Conservation (phyloP, 2,888 invertebrate genomes). For the Drosophila niveifrons region DNA sequence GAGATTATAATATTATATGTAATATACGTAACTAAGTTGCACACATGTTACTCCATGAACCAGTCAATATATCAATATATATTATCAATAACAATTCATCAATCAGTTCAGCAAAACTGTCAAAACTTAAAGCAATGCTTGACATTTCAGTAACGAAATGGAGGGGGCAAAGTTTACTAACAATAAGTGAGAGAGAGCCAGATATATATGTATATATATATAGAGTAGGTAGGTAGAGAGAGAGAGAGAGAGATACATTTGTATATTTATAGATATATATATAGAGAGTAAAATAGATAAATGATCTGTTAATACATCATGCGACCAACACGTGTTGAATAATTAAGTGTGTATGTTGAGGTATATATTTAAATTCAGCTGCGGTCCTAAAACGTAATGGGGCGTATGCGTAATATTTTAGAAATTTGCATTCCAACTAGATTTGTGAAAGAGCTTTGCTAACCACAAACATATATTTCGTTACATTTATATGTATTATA, state of each 20-base stretch:
- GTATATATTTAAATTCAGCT: slow-evolving; percentile 27
- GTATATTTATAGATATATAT: slow-evolving; percentile 7
- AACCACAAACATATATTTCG: slow-evolving; percentile 1
- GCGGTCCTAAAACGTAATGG: slow-evolving; percentile 34
- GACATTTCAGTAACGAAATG: slow-evolving; percentile 19
- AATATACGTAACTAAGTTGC: slow-evolving; percentile 48
- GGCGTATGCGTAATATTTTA: slow-evolving; percentile 53
- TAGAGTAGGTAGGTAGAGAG: slow-evolving; percentile 33
- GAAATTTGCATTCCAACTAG: slow-evolving; percentile 33
- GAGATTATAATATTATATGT: slow-evolving; percentile 25
- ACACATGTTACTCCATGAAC: slow-evolving; percentile 56
- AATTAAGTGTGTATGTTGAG: slow-evolving; percentile 15
- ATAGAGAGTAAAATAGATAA: slow-evolving; percentile 46
- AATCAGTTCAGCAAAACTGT: slow-evolving; percentile 45
- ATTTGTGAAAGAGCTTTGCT: slow-evolving; percentile 21
- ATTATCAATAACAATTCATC: slow-evolving; percentile 55
- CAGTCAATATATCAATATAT: slow-evolving; percentile 42
- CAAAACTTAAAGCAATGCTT: slow-evolving; percentile 53
- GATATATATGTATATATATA: slow-evolving; percentile 39
- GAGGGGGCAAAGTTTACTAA: slow-evolving; percentile 34
- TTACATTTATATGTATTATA: slow-evolving; percentile 1
- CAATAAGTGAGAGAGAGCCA: slow-evolving; percentile 46
- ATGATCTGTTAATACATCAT: slow-evolving; percentile 60
- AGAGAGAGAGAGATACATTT: slow-evolving; percentile 26
- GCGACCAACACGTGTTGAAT: slow-evolving; percentile 59